Evolutionary conservation across 2,888 invertebrate genomes (phyloP), one percentile per base, ranked within the genome.

Genomic region (Punctoribates punctum): DNA sequence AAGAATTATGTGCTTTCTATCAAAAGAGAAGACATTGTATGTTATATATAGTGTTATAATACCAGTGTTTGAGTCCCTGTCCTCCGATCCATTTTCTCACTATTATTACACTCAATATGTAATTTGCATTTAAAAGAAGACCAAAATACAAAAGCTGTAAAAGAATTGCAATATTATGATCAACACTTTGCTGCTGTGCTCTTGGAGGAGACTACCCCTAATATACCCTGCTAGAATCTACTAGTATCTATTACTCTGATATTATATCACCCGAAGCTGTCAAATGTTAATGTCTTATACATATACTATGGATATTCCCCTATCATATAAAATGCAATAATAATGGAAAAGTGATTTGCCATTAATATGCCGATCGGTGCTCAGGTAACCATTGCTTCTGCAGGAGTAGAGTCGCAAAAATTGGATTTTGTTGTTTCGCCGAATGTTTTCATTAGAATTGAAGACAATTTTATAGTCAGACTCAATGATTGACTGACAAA

Each of bases 121-220:
- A 54, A 54, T 54, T 54, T 54, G 54, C 54, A 54, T 54, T 54
- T 17, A 54, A 54, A 54, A 54, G 5, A 20, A 54, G 54, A 17
- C 54, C n/a, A 54, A 54, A 54, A n/a, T n/a, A n/a, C 54, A 54
- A 54, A 54, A 54, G 54, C 54, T 17, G 54, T 54, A 54, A 54
- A 54, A 54, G n/a, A n/a, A n/a, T n/a, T n/a, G n/a, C n/a, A n/a
- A n/a, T n/a, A n/a, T n/a, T n/a, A n/a, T n/a, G n/a, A n/a, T n/a
- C n/a, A n/a, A n/a, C n/a, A n/a, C n/a, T n/a, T n/a, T n/a, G n/a
- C n/a, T n/a, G n/a, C n/a, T n/a, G n/a, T n/a, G n/a, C n/a, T n/a
- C n/a, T 6, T 54, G 17, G 42, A 11, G 8, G 17, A 6, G 17
- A 54, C 54, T 17, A 54, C 8, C 9, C n/a, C 17, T 54, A 54